phyloP scores from a whole-genome alignment of 2,888 invertebrate species.

The Eurois occulta region DNA sequence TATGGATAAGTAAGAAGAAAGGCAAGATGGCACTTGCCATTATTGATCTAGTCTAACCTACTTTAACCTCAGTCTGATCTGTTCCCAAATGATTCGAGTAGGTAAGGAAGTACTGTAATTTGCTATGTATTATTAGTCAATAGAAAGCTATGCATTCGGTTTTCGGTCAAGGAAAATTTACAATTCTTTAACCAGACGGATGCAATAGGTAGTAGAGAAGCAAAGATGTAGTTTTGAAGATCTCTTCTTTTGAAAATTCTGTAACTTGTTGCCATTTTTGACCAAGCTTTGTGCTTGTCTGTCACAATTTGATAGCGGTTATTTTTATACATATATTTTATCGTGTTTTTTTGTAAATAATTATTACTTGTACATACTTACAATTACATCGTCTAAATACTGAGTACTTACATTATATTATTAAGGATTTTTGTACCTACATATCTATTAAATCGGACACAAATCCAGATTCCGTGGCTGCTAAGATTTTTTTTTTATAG shows the following conservation, averaged over 20 bases:
- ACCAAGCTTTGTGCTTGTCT: background rate
- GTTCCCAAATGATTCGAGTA: slow-evolving; percentile 6
- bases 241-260: background rate
- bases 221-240: background rate
- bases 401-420: background rate
- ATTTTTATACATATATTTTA: slow-evolving; percentile 6
- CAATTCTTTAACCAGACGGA: background rate
- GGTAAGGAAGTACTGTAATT: background rate
- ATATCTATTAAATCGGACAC: background rate
- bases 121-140: background rate
- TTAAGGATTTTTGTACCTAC: background rate
- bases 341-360: background rate
- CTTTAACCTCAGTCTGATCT: slow-evolving; percentile 15
- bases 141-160: background rate
- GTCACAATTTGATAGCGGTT: background rate
- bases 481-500: background rate
- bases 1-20: slow-evolving; percentile 2
- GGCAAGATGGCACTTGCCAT: background rate
- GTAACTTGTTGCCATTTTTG: background rate
- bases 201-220: background rate
- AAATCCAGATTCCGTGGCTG: background rate
- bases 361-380: slow-evolving; percentile 13
- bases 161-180: background rate
- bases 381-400: background rate
- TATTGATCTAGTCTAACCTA: slow-evolving; percentile 32